Evolutionary conservation across 2,888 invertebrate genomes (phyloP).

Genomic region (Alloscopus bannaensis): DNA sequence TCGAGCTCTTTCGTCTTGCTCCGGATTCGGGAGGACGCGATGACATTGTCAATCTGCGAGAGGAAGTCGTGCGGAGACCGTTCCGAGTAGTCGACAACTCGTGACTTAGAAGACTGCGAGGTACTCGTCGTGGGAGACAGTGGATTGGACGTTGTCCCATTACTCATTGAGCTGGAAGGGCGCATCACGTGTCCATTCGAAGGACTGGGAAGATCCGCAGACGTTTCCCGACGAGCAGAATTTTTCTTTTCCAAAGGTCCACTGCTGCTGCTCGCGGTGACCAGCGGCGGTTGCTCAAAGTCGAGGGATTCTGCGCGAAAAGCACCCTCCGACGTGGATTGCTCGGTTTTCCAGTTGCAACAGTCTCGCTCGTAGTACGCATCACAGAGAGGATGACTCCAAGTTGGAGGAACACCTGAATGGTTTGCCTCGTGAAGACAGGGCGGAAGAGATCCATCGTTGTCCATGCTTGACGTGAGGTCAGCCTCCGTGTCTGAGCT

Average conservation of each 20-base stretch:
- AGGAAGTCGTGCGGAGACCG: constrained; percentile 75
- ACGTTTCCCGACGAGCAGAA: too few species aligned
- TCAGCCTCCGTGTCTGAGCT: constrained; percentile 63
- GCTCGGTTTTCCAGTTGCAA: constrained; percentile 47
- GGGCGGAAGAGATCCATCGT: constrained; percentile 58
- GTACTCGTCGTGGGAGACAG: constrained; percentile 54
- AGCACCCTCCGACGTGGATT: constrained; percentile 45
- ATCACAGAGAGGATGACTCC: constrained; percentile 71
- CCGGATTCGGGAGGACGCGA: constrained; percentile 75
- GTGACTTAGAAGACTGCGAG: constrained; percentile 60
- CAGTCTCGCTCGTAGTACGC: constrained; percentile 58
- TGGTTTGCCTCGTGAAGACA: constrained; percentile 43
- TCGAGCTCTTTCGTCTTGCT: constrained; percentile 72
- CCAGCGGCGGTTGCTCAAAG: constrained; percentile 28
- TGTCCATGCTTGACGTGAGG: constrained; percentile 59
- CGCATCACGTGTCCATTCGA: constrained; percentile 39
- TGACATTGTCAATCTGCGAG: constrained; percentile 75
- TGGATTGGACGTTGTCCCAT: constrained; percentile 44
- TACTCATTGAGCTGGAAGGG: constrained; percentile 56
- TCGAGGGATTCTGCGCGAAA: constrained; percentile 59
- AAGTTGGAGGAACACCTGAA: constrained; percentile 30
- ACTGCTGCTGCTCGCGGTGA: constrained; percentile 34
- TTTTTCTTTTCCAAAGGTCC: background rate
- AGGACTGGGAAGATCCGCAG: constrained; percentile 35
- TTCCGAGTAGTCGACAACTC: constrained; percentile 71